Evolutionary conservation across 2,113 vertebrate species (phyloP), one percentile per base, ranked within the genome.

Genomic region (Zingel zingel): DNA sequence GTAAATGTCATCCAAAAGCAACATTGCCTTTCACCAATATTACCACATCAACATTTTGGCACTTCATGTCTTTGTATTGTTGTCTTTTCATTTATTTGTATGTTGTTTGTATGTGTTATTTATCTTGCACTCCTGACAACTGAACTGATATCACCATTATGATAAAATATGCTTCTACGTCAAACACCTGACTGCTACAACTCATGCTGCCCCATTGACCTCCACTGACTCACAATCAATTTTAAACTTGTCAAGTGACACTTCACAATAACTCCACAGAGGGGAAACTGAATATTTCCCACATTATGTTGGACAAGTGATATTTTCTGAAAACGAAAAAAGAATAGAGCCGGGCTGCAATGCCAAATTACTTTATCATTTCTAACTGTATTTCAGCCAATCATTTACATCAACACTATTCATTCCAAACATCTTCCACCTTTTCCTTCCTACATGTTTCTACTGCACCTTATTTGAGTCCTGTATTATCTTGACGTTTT

Each of bases 401-500:
- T 13, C 19, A 45, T n/a, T 48, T n/a, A n/a, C 15, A 43, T 45
- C 10, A 23, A 21, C 5, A 21, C 10, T n/a, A 16, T 64, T 53
- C 45, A 57, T 36, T 62, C 15, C 12, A 65, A 23, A 14, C 3
- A 2, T 43, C 19, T 50, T 36, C 25, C 51, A 59, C 33, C 4
- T 12, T 62, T 48, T 77, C 15, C 62, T 27, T 58, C 36, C 47
- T 45, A 16, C 2, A 3, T n/a, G 54, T 39, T 4, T 70, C 5
- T 51, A 25, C 45, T 1, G 6, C 61, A 93, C 98, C 98, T 99
- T 99, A 92, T 97, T 97, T 11, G 98, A 99, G 93, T 99, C 98
- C 88, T 99, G 97, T 83, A 99, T 97, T 76, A 99, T 99, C 93
- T 95, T 97, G 62, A 99, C 96, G 54, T 96, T 98, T 81, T 99